Conservation (phyloP, 2,797 vertebrate species). For the Coranthus polyacanthus region DNA sequence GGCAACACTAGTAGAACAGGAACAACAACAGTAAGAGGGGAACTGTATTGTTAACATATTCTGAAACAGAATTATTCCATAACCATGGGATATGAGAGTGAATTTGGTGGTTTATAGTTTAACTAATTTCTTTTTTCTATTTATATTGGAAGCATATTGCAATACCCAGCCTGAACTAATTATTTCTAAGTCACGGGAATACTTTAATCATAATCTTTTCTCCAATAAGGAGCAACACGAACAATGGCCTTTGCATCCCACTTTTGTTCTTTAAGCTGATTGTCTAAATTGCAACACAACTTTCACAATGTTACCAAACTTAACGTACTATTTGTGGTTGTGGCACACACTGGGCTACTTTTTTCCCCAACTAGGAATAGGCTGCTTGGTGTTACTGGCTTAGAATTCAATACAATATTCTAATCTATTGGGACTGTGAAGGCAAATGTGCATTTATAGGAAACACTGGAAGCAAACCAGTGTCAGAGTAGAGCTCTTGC, state of each 20-base stretch:
- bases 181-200: conserved; percentile 2
- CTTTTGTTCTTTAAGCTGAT: conserved; percentile 60
- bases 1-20: conserved; percentile 85
- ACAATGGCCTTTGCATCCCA: conserved; percentile 28
- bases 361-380: conserved; percentile 9
- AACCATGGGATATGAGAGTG: background rate
- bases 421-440: no score
- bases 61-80: background rate
- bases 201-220: conserved; percentile 41
- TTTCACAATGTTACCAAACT: conserved; percentile 44
- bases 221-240: conserved; percentile 18
- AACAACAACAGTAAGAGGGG: background rate
- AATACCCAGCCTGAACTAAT: conserved; percentile 13
- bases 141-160: background rate
- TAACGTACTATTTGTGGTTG: conserved; percentile 23
- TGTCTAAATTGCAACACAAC: conserved; percentile 49
- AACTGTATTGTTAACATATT: background rate
- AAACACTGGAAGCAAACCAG: background rate
- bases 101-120: background rate
- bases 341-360: conserved; percentile 20
- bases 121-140: background rate
- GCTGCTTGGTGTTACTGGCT: background rate
- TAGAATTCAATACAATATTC: background rate
- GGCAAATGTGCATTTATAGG: background rate
- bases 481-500: background rate